These are phyloP conservation scores for Nothobranchius furzeri DNA, from an alignment of 2,113 vertebrate species.

Conservation along the genomic window DNA sequence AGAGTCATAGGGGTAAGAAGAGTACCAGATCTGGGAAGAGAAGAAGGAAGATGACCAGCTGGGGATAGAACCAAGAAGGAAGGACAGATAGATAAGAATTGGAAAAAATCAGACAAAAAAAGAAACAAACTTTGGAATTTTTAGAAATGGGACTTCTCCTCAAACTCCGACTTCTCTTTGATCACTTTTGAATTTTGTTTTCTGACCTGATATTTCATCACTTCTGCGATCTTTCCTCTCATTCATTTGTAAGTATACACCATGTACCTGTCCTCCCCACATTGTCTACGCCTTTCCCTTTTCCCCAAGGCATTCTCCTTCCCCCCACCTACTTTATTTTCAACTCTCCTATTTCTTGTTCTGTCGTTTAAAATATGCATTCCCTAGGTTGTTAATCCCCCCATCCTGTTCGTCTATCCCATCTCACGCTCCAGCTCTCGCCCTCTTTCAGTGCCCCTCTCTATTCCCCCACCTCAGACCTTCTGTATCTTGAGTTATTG, in stretches of 20 bases:
- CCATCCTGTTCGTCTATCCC: constrained; percentile 58
- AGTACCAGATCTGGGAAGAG: constrained; percentile 65
- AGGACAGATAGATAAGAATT: constrained; percentile 66
- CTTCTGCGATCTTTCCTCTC: constrained; percentile 46
- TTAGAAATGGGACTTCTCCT: constrained; percentile 44
- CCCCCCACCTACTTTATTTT: constrained; percentile 34
- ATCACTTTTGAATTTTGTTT: constrained; percentile 40
- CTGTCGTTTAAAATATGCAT: constrained; percentile 49
- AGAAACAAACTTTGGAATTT: constrained; percentile 51
- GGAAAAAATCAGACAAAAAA: constrained; percentile 67
- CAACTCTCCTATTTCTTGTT: constrained; percentile 24
- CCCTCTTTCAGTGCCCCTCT: constrained; percentile 38
- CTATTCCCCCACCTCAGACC: constrained; percentile 31
- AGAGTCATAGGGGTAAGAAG: constrained; percentile 50
- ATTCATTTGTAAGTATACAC: constrained; percentile 70
- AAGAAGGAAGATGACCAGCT: constrained; percentile 62
- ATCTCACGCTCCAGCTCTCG: constrained; percentile 50
- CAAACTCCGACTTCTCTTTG: constrained; percentile 31
- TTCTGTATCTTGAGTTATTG: constrained; percentile 55
- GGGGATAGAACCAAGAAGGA: constrained; percentile 70
- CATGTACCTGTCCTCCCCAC: constrained; percentile 36
- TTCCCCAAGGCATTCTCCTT: constrained; percentile 14
- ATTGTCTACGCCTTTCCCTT: constrained; percentile 20
- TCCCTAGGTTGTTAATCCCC: constrained; percentile 53
- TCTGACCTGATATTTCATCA: constrained; percentile 54